Base-by-base conservation (phyloP, 2,888 invertebrate genomes). In the Troglohyphantes excavatus region DNA sequence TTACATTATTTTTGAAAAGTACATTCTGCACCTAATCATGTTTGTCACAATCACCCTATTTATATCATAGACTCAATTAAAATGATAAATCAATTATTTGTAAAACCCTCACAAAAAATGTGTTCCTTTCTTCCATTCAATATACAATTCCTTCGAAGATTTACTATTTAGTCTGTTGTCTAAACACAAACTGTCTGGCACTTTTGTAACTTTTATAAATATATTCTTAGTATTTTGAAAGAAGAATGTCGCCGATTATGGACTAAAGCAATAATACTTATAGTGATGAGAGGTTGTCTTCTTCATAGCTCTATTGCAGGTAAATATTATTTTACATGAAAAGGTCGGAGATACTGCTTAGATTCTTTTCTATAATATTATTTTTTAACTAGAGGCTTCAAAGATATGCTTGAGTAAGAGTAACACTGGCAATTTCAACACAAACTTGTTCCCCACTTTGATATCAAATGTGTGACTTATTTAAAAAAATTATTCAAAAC, bases 161-260 rank as follows among this genome's bases (percentile, higher is more conserved):
- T 26, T 68, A 33, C 68, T n/a, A n/a, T 19, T 17, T 53, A n/a
- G 13, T 53, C 13, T 13, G 53, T 53, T 53, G 7, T 13, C 7
- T 73, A 33, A 78, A 65, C 23, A 29, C 29, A 19, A 19, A 68
- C 23, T 46, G 43, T 43, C 63, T 39, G 13, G 17, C 78, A 43
- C 43, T 78, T 78, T 78, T 78, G 63, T 78, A 78, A 65, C 43
- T 78, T 78, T 78, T 78, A 78, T 78, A 72, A 33, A 19, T 72
- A n/a, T n/a, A 65, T 75, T 75, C 59, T 78, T 78, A 78, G 78
- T 63, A 65, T 39, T 65, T 43, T 26, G 39, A 61, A 78, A 43
- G 65, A 63, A 65, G 26, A 78, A 26, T 33, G 61, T 63, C 63
- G 23, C 61, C 13, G 76, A 78, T 39, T 43, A 65, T 23, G 78